Evolutionary conservation across 2,113 vertebrate genomes (phyloP).

Genomic region (Zosterops hypoxanthus): DNA sequence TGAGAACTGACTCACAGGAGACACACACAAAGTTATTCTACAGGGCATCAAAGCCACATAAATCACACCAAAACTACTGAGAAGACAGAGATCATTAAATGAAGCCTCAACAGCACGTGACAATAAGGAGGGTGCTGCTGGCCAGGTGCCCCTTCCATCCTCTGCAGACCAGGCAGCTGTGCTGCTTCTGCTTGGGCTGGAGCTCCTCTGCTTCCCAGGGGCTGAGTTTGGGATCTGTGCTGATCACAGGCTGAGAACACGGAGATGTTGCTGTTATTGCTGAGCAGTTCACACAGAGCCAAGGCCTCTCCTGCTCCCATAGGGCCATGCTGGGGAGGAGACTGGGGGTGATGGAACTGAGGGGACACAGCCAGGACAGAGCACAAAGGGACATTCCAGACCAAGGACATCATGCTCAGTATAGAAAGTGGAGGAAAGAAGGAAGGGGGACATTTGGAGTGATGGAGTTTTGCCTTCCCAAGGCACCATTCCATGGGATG

Average conservation of each 20-base stretch:
- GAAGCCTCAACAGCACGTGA: fast-evolving
- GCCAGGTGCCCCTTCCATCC: background rate
- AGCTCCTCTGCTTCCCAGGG: background rate
- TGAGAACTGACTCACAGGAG: background rate
- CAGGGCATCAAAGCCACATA: background rate
- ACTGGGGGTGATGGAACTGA: background rate
- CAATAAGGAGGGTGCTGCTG: too few relatives aligned
- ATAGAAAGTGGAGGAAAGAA: fast-evolving
- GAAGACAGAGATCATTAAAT: background rate
- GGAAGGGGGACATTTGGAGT: background rate
- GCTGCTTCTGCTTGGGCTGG: background rate
- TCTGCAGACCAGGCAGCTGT: background rate
- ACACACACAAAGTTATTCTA: too few relatives aligned
- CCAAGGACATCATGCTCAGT: background rate
- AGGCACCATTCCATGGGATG: background rate
- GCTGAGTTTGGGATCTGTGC: background rate
- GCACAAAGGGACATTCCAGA: background rate
- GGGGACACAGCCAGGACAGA: background rate
- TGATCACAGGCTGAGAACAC: background rate
- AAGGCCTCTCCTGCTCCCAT: background rate
- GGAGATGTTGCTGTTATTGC: background rate
- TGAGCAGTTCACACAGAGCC: background rate
- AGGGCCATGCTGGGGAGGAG: background rate
- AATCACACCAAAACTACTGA: background rate
- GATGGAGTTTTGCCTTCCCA: background rate